These are phyloP conservation scores for Phaenicophaeus curvirostris DNA, from an alignment of 2,797 vertebrate genomes.

Conservation along the genomic window DNA sequence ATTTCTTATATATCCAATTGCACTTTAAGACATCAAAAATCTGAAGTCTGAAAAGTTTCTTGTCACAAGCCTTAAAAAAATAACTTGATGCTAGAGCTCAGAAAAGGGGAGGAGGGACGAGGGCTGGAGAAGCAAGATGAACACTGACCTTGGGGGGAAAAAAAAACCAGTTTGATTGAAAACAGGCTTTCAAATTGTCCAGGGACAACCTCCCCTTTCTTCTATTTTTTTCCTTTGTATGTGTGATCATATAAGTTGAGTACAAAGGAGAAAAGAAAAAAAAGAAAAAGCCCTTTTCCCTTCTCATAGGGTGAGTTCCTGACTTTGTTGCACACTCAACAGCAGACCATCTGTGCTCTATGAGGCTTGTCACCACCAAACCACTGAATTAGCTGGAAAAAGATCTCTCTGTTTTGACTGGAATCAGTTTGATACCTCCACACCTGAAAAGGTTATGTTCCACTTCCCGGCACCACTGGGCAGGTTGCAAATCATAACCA, in stretches of 20 bases:
- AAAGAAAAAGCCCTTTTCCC: background rate
- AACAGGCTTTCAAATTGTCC: slow-evolving; percentile 65
- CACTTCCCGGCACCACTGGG: slow-evolving; percentile 52
- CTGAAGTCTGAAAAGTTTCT: slow-evolving; percentile 5
- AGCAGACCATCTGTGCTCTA: background rate
- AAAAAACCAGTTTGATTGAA: slow-evolving; percentile 59
- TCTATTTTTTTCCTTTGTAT: background rate
- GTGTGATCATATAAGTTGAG: background rate
- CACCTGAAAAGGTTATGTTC: slow-evolving; percentile 58
- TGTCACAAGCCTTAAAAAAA: slow-evolving; percentile 11
- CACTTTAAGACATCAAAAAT: background rate
- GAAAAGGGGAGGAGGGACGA: background rate
- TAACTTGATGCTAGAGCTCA: background rate
- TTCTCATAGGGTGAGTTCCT: slow-evolving; percentile 19
- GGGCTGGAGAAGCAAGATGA: background rate
- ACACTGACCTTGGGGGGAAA: background rate
- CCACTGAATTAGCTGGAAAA: slow-evolving; percentile 39
- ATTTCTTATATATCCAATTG: background rate
- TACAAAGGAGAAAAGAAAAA: background rate
- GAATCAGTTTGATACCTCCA: slow-evolving; percentile 38
- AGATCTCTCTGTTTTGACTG: slow-evolving; percentile 65
- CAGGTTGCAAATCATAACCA: slow-evolving; percentile 72
- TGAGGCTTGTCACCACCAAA: slow-evolving; percentile 37
- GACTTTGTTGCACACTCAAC: slow-evolving; percentile 29
- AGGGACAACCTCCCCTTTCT: background rate